Conservation (phyloP, 2,113 vertebrate species). For the Alligator sinensis region DNA sequence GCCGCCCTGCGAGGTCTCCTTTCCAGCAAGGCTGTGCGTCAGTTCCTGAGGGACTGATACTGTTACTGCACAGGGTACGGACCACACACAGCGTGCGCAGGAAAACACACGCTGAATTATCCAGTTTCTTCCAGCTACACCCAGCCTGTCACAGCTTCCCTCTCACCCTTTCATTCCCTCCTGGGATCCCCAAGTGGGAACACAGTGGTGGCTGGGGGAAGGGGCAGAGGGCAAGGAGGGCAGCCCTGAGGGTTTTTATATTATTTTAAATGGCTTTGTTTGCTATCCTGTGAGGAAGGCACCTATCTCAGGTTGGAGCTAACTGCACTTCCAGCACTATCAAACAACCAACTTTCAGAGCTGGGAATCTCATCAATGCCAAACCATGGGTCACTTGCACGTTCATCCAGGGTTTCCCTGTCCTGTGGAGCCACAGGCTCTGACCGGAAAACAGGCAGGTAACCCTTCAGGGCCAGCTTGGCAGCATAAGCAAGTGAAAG, state of each 20-base stretch:
- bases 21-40: not conserved
- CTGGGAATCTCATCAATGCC: not conserved
- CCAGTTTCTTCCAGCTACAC: not conserved
- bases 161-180: not conserved
- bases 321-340: not conserved
- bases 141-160: not conserved
- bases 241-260: not conserved
- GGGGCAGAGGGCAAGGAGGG: not conserved
- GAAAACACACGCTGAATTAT: not conserved
- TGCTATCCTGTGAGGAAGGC: not conserved
- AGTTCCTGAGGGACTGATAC: slow-evolving; percentile 15
- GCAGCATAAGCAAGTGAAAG: not conserved
- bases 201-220: not conserved
- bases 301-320: not conserved
- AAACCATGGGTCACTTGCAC: too few relatives aligned
- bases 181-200: not conserved
- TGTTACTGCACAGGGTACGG: slow-evolving; percentile 5
- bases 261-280: not conserved
- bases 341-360: not conserved
- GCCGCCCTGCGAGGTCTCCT: not conserved
- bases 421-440: not conserved
- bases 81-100: slow-evolving; percentile 25
- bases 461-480: not conserved
- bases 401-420: not conserved
- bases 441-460: not conserved